phyloP scores from a whole-genome alignment of 2,888 invertebrate species.

The Uropetala carovei region DNA sequence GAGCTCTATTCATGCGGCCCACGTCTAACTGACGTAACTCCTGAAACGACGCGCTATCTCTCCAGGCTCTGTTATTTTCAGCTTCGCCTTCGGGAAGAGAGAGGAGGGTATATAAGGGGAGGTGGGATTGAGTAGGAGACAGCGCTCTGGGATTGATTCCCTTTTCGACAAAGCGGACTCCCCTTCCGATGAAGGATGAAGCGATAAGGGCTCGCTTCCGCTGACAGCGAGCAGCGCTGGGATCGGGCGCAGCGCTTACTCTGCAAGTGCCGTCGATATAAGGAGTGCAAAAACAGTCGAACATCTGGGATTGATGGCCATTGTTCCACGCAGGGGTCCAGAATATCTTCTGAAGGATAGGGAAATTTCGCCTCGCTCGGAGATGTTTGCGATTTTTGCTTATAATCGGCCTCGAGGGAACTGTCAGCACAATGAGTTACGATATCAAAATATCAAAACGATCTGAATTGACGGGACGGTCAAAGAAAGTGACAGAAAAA shows the following conservation, averaged over 20 bases:
- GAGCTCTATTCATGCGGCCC: slow-evolving; percentile 10
- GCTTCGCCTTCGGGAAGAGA: background rate
- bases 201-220: background rate
- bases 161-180: background rate
- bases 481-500: too few relatives aligned
- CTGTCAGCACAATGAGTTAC: too few relatives aligned
- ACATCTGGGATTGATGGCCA: slow-evolving; percentile 23
- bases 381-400: too few relatives aligned
- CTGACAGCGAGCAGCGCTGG: background rate
- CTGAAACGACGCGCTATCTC: slow-evolving; percentile 8
- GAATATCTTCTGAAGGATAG: background rate
- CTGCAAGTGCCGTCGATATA: slow-evolving; percentile 21
- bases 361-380: background rate
- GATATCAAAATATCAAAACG: too few relatives aligned
- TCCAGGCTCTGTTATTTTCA: background rate
- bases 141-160: background rate
- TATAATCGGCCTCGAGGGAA: too few relatives aligned
- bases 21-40: slow-evolving; percentile 14
- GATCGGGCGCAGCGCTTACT: background rate
- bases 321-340: background rate
- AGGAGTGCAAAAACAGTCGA: slow-evolving; percentile 11
- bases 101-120: background rate
- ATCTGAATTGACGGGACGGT: too few relatives aligned
- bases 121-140: too few relatives aligned
- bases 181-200: background rate